Evolutionary conservation across 2,888 invertebrate species (phyloP).

Genomic region (Chrysolina oricalcia): DNA sequence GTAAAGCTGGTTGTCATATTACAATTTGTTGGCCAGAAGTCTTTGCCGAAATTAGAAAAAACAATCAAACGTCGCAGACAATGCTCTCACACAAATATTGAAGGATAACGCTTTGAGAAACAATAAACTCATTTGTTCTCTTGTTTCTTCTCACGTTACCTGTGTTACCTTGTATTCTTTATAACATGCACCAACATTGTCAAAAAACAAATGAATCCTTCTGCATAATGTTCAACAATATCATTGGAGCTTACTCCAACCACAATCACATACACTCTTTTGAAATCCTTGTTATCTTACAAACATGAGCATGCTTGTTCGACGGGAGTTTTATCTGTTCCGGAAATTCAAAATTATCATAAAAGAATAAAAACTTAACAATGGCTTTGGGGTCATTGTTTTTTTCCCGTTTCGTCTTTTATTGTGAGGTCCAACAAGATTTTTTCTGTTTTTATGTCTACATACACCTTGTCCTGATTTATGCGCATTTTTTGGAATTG

Average conservation of each 20-base stretch:
- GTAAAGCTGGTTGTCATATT: too few species aligned
- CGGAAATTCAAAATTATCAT: constrained; percentile 35
- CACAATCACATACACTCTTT: constrained; percentile 8
- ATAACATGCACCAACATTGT: background rate
- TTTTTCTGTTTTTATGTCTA: background rate
- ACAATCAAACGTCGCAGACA: too few species aligned
- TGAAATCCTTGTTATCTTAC: background rate
- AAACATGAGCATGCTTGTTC: constrained; percentile 2
- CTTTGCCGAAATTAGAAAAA: too few species aligned
- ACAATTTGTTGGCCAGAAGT: too few species aligned
- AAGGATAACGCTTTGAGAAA: too few species aligned
- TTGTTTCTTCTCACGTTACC: too few species aligned
- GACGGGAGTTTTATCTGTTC: constrained; percentile 27
- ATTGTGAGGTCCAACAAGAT: too few species aligned
- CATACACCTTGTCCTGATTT: background rate
- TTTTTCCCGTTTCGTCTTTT: background rate
- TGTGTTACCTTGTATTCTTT: too few species aligned
- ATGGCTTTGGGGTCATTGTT: constrained; percentile 12
- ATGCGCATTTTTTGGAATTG: background rate
- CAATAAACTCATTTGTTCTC: too few species aligned
- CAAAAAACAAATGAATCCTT: constrained; percentile 28
- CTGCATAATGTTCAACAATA: constrained; percentile 30
- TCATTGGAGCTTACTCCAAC: constrained; percentile 14
- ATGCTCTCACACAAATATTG: too few species aligned
- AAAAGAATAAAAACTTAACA: constrained; percentile 27